These are phyloP conservation scores for Theretra japonica DNA, from an alignment of 2,888 invertebrate genomes.

Conservation along the genomic window DNA sequence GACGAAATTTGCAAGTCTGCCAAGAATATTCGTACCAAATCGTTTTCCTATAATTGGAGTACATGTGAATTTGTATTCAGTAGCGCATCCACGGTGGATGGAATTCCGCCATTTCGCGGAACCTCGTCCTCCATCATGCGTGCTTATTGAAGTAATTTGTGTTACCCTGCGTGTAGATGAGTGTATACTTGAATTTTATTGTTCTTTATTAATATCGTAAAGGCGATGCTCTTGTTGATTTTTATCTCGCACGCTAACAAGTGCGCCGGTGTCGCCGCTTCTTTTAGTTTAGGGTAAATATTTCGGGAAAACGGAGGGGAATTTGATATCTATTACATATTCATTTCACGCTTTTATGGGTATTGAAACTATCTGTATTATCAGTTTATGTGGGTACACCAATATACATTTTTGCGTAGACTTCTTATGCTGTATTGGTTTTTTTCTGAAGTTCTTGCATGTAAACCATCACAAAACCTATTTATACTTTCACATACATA, in stretches of 20 bases:
- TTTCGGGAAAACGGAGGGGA: neutral
- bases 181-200: conserved; percentile 57
- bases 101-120: conserved; percentile 79
- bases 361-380: conserved; percentile 1
- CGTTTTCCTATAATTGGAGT: conserved; percentile 85
- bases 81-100: conserved; percentile 81
- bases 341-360: conserved; percentile 12
- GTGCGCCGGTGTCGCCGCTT: neutral
- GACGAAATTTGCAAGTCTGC: conserved; percentile 84
- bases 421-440: neutral
- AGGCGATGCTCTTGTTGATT: conserved; percentile 23
- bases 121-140: conserved; percentile 80
- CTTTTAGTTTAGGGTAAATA: conserved; percentile 4
- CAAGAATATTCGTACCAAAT: conserved; percentile 85
- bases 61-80: conserved; percentile 85
- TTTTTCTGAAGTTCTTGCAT: neutral
- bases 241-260: conserved; percentile 18
- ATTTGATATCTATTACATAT: neutral
- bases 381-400: neutral
- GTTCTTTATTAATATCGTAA: conserved; percentile 40
- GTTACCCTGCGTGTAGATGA: conserved; percentile 63
- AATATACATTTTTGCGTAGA: neutral
- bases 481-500: conserved; percentile 39
- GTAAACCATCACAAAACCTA: conserved; percentile 1
- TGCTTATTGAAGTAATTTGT: conserved; percentile 81